Percentiles rank a stretch among this genome's conserved stretches.
Evolutionary conservation across 2,797 vertebrate species (phyloP).

Genomic region (Masticophis lateralis): DNA sequence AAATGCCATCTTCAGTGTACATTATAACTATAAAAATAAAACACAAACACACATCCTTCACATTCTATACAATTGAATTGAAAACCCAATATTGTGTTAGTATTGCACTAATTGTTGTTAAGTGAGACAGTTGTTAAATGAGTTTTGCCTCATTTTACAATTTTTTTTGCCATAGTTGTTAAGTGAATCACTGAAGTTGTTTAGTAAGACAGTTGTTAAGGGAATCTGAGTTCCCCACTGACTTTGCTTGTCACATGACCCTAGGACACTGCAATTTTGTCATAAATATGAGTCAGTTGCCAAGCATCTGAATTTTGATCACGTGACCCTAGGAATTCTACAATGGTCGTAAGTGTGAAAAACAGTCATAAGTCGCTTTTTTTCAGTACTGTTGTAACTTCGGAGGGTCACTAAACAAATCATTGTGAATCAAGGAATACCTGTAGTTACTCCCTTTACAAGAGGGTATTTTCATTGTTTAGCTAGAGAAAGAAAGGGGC

Average conservation of each 20-base stretch:
- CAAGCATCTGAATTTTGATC: not conserved
- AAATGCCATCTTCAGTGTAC: no score
- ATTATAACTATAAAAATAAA: no score
- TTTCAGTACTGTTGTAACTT: not conserved
- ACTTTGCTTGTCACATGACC: not conserved
- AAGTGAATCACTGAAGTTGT: not conserved
- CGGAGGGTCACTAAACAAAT: not conserved
- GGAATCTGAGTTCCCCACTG: not conserved
- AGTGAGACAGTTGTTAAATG: not conserved
- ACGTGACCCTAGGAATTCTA: not conserved
- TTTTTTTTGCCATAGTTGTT: not conserved
- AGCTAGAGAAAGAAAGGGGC: not conserved
- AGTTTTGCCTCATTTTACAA: not conserved
- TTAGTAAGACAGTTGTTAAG: not conserved
- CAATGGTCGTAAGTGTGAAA: not conserved
- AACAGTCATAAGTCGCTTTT: not conserved
- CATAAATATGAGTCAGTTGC: not conserved
- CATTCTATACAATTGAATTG: no score
- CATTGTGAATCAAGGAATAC: not conserved
- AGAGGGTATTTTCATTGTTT: not conserved
- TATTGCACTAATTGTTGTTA: not conserved
- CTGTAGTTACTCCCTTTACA: not conserved
- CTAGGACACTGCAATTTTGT: not conserved
- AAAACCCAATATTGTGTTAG: no score
- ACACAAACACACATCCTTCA: no score